These are phyloP conservation scores for Hetaerina titia DNA, from an alignment of 2,888 invertebrate species.

Conservation along the genomic window DNA sequence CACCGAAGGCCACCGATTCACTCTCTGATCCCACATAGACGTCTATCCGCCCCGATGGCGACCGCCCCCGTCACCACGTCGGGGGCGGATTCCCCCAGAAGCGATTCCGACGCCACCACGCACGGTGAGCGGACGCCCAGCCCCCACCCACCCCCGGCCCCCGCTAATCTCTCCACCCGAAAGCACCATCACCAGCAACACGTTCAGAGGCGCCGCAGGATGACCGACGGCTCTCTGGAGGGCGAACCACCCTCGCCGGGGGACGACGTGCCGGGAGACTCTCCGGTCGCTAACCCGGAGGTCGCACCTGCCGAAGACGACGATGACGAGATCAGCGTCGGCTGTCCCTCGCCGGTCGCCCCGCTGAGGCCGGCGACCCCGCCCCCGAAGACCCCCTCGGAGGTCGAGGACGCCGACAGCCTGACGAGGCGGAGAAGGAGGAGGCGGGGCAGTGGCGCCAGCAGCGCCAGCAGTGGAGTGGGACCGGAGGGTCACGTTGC, in stretches of 20 bases:
- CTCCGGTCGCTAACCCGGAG: background rate
- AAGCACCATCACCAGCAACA: conserved; percentile 58
- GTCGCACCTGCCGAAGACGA: conserved; percentile 71
- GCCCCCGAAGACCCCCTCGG: conserved; percentile 74
- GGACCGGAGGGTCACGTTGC: conserved; percentile 12
- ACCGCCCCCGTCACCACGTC: conserved; percentile 65
- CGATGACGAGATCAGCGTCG: conserved; percentile 89
- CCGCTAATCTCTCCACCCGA: background rate
- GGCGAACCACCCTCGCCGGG: background rate
- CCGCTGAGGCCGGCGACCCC: conserved; percentile 72
- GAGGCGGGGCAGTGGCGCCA: conserved; percentile 67
- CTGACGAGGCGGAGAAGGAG: conserved; percentile 72
- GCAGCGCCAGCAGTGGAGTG: conserved; percentile 6
- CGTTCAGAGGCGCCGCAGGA: conserved; percentile 45
- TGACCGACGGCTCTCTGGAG: background rate
- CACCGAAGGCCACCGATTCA: conserved; percentile 48
- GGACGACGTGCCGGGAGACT: background rate
- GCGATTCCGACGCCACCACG: conserved; percentile 56
- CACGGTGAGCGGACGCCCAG: conserved; percentile 49
- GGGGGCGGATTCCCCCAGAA: conserved; percentile 60
- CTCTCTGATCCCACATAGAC: conserved; percentile 68
- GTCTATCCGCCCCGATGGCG: conserved; percentile 75
- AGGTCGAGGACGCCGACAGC: conserved; percentile 74
- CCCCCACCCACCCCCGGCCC: conserved; percentile 48
- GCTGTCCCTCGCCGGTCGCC: conserved; percentile 83